Evolutionary conservation across 2,888 invertebrate species (phyloP), one percentile per base, ranked within the genome.

Genomic region (Spilosoma lubricipeda): DNA sequence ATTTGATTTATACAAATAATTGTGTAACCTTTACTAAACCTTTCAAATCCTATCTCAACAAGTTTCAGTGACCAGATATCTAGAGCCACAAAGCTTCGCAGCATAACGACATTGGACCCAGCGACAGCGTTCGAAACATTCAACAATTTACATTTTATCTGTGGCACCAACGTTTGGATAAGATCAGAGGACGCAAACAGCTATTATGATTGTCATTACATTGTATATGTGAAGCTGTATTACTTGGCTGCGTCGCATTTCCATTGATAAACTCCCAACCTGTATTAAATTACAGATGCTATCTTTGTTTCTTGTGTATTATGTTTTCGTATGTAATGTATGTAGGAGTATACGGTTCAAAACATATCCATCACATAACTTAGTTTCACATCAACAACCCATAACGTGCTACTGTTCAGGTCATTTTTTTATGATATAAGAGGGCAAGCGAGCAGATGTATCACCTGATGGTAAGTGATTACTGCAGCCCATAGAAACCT

Each of bases 121-220:
- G 23, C 33, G 36, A 52, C 39, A 39, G 39, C 15, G 8, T 52
- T 68, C 33, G 52, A n/a, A 68, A 68, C 48, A 23, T 15, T 30
- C 30, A 67, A 39, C 66, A 67, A 72, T 68, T 67, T 48, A 68
- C 67, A 68, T 68, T 39, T 71, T 72, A 56, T 56, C 52, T 23
- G 36, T n/a, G 33, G 33, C 63, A 45, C 27, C 27, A 48, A 36
- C 48, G 42, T 23, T 67, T 39, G 23, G 48, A 68, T 68, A 68
- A 68, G 33, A 68, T 68, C 67, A 48, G 20, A 15, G 23, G 18
- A 64, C 36, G 27, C 36, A 48, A 64, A 36, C 20, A 64, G 63
- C 45, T 36, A 63, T 73, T 45, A 64, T 73, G 56, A 45, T 68
- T 20, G 23, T 68, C 64, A 48, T 68, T 68, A 73, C 64, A 68